These are phyloP conservation scores for Cyphomyrmex costatus DNA, from an alignment of 1,140 invertebrate genomes.

Conservation along the genomic window DNA sequence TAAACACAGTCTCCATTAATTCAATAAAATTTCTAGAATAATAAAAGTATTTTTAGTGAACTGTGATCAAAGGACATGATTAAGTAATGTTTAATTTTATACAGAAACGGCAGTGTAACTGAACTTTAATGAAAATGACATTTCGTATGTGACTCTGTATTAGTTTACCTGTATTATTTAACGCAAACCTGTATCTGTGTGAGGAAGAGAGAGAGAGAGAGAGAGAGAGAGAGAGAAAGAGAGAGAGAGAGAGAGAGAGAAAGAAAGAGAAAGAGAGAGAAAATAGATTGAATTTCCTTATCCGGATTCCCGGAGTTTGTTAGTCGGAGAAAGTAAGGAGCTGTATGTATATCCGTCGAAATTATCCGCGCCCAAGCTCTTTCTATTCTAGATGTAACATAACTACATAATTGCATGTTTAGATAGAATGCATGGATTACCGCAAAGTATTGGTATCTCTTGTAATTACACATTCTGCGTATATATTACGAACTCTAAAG, in stretches of 20 bases:
- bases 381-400: conserved; percentile 30
- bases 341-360: conserved; percentile 53
- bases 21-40: not conserved
- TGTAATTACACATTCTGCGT: not conserved
- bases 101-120: too few relatives aligned
- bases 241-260: too few relatives aligned
- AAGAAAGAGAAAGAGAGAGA: too few relatives aligned
- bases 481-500: not conserved
- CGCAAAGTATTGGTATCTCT: not conserved
- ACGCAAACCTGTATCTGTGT: not conserved
- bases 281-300: not conserved
- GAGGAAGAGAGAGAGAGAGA: too few relatives aligned
- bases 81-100: not conserved
- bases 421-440: not conserved
- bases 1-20: not conserved
- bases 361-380: conserved; percentile 43
- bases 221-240: too few relatives aligned
- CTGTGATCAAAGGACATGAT: not conserved
- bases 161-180: not conserved
- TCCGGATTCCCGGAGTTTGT: conserved; percentile 7
- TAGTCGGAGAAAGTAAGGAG: conserved; percentile 52
- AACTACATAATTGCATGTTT: not conserved
- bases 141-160: not conserved
- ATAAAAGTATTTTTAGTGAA: not conserved
- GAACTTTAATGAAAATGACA: not conserved